A percentile compares a stretch with the other conserved stretches of the same genome.
These are phyloP conservation scores for Probosciger aterrimus DNA, from an alignment of 2,113 vertebrate genomes.

Conservation along the genomic window DNA sequence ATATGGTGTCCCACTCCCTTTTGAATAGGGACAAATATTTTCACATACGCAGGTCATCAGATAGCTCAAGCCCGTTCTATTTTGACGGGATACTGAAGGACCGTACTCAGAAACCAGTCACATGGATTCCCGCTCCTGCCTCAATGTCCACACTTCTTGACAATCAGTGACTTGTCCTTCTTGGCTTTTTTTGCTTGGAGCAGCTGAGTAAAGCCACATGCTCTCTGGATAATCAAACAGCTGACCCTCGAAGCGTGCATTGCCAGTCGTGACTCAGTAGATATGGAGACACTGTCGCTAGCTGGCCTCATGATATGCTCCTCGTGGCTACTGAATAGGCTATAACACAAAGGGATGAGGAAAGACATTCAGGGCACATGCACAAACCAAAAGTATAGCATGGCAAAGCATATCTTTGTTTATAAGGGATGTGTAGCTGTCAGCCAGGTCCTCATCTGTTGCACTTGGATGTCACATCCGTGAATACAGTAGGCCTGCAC, in stretches of 20 bases:
- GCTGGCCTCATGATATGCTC: slow-evolving; percentile 32
- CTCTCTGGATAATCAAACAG: slow-evolving; percentile 56
- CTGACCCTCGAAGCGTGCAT: not conserved
- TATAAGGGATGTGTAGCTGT: not conserved
- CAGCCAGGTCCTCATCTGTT: not conserved
- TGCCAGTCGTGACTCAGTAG: slow-evolving; percentile 51
- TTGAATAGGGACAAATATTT: slow-evolving; percentile 56
- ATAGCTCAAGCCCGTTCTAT: slow-evolving; percentile 29
- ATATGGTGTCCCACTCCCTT: slow-evolving; percentile 17
- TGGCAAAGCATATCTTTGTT: not conserved
- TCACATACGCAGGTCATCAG: slow-evolving; percentile 44
- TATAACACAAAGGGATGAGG: slow-evolving; percentile 27
- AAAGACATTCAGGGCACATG: slow-evolving; percentile 2
- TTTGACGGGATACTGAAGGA: slow-evolving; percentile 49
- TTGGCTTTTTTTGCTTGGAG: slow-evolving; percentile 11
- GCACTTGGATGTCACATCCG: not conserved
- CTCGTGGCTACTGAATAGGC: slow-evolving; percentile 46
- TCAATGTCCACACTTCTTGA: not conserved
- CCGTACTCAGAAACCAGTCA: slow-evolving; percentile 41
- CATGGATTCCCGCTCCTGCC: slow-evolving; percentile 45
- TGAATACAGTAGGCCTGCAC: not conserved
- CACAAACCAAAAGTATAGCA: not conserved
- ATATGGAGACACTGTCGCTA: slow-evolving; percentile 39
- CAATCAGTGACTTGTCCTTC: slow-evolving; percentile 52
- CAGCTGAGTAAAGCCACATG: slow-evolving; percentile 61